These are phyloP conservation scores for Pyrgilauda ruficollis DNA, from an alignment of 2,113 vertebrate species.

Conservation along the genomic window DNA sequence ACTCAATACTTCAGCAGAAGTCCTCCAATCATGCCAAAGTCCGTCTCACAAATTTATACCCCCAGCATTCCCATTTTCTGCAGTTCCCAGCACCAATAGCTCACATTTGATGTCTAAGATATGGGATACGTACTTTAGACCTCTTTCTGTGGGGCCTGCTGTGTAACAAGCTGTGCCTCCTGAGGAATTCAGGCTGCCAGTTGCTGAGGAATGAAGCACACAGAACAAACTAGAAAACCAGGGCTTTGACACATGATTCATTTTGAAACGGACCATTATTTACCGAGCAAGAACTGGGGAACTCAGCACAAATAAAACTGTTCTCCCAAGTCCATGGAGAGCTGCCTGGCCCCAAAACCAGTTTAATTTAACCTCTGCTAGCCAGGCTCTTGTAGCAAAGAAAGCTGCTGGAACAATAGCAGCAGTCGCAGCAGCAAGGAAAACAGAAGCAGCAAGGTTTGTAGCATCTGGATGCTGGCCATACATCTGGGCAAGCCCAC, in stretches of 20 bases:
- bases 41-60: neutral
- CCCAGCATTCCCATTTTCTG: neutral
- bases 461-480: conserved; percentile 3
- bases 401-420: neutral
- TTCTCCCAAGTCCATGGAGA: neutral
- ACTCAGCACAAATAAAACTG: conserved; percentile 7
- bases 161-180: neutral
- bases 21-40: neutral
- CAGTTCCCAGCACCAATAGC: neutral
- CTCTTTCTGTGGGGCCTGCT: neutral
- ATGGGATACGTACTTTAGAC: neutral
- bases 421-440: neutral
- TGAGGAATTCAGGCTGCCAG: neutral
- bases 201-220: neutral
- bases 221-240: neutral
- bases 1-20: neutral
- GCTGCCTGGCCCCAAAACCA: neutral
- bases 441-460: conserved; percentile 33
- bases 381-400: neutral
- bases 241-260: neutral
- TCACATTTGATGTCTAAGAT: neutral
- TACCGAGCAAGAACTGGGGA: neutral
- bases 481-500: conserved; percentile 42
- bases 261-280: neutral
- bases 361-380: neutral